Evolutionary conservation across 1,140 invertebrate species (phyloP), one percentile per base, ranked within the genome.

Genomic region (Phymorhynchus buccinoides): DNA sequence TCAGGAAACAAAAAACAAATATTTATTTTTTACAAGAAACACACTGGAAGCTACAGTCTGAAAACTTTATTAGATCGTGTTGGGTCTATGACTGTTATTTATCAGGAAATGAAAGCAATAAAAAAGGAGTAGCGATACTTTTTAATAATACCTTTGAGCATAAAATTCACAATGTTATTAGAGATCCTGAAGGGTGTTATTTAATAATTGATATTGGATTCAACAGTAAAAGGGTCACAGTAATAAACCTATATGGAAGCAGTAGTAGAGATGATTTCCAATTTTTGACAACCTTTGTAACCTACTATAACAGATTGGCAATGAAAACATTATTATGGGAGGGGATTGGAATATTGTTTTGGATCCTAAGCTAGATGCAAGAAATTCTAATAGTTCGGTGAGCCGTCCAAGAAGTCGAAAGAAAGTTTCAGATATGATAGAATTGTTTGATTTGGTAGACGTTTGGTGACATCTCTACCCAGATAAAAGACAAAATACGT

Each of bases 121-220:
- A 30, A 22, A 66, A 66, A 14, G 62, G 62, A 7, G 62, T 66
- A 66, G 62, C 62, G 7, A 27, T 66, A 7, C 62, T 66, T 6
- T 66, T 66, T 66, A 66, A 66, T 22, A 66, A 66, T 27, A 66
- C 18, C 27, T 66, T 66, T 66, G 62, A 66, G n/a, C n/a, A 66
- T 30, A 66, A 66, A 66, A 22, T 66, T 1, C 62, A 66, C n/a
- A 66, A 66, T 66, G 27, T 66, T 7, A n/a, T 27, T 7, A 66
- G 62, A 30, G 62, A 66, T 27, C 18, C 18, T 22, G 62, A 66
- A 27, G 62, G 62, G 7, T 30, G 62, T 7, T 66, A 66, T 30
- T n/a, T 66, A n/a, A 7, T 66, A 2, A 22, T 66, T 0, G 62
- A 66, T 66, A 66, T 66, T 4, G 62, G n/a, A 27, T n/a, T 66